phyloP scores from a whole-genome alignment of 1,140 invertebrate species.

The Drosophila azteca region DNA sequence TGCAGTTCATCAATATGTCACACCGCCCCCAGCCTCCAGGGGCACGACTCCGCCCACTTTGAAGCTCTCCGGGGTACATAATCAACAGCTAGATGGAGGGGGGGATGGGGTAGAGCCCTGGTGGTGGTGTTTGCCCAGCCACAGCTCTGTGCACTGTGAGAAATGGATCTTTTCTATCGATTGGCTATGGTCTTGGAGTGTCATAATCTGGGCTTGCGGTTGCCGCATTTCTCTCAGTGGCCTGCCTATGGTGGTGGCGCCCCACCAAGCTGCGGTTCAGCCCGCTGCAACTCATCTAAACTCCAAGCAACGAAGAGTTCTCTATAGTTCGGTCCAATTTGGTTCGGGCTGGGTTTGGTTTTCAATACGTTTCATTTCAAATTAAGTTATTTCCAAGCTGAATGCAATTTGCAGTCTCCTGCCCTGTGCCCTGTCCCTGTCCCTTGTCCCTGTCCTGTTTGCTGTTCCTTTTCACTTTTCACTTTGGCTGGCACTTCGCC shows the following conservation, averaged over 20 bases:
- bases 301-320: conserved; percentile 6
- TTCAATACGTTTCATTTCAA: conserved; percentile 65
- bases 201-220: too few species aligned
- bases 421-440: conserved; percentile 3
- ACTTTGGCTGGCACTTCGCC: conserved; percentile 65
- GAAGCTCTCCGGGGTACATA: conserved; percentile 37
- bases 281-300: conserved; percentile 30
- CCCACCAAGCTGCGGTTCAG: conserved; percentile 14
- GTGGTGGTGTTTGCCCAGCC: conserved; percentile 49
- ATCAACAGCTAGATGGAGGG: conserved; percentile 39
- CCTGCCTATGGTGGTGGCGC: conserved; percentile 4
- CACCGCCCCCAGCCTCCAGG: conserved; percentile 18
- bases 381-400: conserved; percentile 67
- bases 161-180: conserved; percentile 1
- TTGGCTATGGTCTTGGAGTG: too few species aligned
- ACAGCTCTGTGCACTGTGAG: conserved; percentile 19
- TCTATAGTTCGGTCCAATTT: conserved; percentile 39
- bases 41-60: not conserved
- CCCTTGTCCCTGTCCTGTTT: too few species aligned
- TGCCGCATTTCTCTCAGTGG: conserved; percentile 14
- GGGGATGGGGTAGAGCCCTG: conserved; percentile 15
- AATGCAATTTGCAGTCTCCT: conserved; percentile 64
- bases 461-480: conserved; percentile 34
- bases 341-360: conserved; percentile 43
- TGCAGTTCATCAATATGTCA: conserved; percentile 67